Conservation (phyloP, 2,888 invertebrate species). For the Liposcelis brunnea region DNA sequence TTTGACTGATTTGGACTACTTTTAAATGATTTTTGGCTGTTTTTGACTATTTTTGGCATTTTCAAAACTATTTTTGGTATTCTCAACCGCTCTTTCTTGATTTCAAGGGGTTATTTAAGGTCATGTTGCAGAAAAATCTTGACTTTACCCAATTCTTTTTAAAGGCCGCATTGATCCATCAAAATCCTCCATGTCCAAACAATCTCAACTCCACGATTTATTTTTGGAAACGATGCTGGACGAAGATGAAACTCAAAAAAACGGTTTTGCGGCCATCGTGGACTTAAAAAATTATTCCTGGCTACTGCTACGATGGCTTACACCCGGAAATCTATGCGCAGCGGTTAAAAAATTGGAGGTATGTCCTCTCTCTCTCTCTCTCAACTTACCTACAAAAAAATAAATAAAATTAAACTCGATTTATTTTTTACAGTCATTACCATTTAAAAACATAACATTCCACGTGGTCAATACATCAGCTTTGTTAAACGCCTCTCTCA, state of each 20-base stretch:
- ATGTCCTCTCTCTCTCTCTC: neutral
- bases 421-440: neutral
- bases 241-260: constrained; percentile 22
- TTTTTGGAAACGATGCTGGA: constrained; percentile 19
- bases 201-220: constrained; percentile 1
- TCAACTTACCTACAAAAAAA: too few species aligned
- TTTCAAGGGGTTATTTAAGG: too few species aligned
- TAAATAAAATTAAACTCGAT: neutral
- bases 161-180: neutral
- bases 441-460: neutral
- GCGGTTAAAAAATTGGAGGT: neutral
- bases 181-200: neutral
- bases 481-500: neutral
- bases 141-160: too few species aligned
- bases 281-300: constrained; percentile 25
- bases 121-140: too few species aligned
- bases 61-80: too few species aligned
- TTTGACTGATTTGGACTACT: too few species aligned
- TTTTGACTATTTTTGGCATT: too few species aligned
- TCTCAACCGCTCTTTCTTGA: too few species aligned
- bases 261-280: constrained; percentile 24
- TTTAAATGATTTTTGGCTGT: too few species aligned
- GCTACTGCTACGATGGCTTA: constrained; percentile 3
- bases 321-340: neutral
- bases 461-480: constrained; percentile 4